Evolutionary conservation across 2,888 invertebrate genomes (phyloP), one percentile per base, ranked within the genome.

Genomic region (Apocheima hispidaria): DNA sequence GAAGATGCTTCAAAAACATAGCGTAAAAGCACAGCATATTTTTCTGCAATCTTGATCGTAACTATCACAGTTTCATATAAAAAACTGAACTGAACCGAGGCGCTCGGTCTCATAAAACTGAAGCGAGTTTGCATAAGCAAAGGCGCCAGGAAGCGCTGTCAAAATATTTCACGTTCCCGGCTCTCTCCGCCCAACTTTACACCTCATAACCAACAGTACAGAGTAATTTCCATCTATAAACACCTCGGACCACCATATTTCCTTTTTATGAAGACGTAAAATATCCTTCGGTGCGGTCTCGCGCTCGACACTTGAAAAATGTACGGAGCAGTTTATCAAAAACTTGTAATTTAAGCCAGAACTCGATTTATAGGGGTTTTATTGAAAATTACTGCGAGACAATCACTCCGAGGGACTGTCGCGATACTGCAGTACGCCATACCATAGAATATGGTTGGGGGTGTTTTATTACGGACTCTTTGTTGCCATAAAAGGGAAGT

Each of bases 241-340:
- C 69, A 74, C 70, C 69, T 74, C 65, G 58, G 64, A 54, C 70
- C 71, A 69, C 69, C 72, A 73, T 79, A 77, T 77, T 71, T 76
- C 69, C 70, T 73, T 79, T 82, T 81, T 82, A 83, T 81, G 78
- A 77, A 80, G 78, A 83, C 80, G 73, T 82, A 77, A 82, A 78
- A 68, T 72, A 70, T 72, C 70, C 69, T 69, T 63, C 53, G 60
- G 58, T 66, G 60, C 63, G 66, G 65, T 63, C 65, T 43, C 62
- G 65, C 49, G 63, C 67, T 63, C 67, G 63, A 69, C 69, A 69
- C 74, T 74, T 76, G 72, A 78, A 70, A 75, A 72, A 75, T 73
- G 65, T 64, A 69, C 63, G 59, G 64, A 60, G 69, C 67, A 66
- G 60, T 77, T 67, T 74, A 78, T 78, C 72, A 74, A 69, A 60